Evolutionary conservation across 2,113 vertebrate genomes (phyloP).

Genomic region (Nothobranchius furzeri): DNA sequence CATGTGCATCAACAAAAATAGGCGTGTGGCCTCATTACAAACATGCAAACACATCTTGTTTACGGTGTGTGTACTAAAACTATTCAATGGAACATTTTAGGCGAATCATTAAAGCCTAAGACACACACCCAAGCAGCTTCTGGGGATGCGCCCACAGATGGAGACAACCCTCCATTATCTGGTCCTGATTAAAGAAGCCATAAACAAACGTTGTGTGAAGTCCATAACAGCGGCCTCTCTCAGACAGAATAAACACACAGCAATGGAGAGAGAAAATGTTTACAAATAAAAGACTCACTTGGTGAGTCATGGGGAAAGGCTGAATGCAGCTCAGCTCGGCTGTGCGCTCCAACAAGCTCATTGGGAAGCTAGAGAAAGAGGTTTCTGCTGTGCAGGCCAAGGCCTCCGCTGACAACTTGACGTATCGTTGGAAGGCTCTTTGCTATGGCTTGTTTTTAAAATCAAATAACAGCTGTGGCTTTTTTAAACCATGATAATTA

Average conservation of each 20-base stretch:
- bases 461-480: constrained; percentile 82
- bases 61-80: neutral
- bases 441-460: constrained; percentile 78
- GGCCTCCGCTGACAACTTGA: constrained; percentile 80
- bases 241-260: constrained; percentile 69
- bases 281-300: constrained; percentile 72
- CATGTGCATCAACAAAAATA: constrained; percentile 25
- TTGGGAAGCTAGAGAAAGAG: constrained; percentile 60
- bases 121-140: constrained; percentile 21
- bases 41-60: constrained; percentile 39
- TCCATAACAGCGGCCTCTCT: constrained; percentile 63
- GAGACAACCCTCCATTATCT: constrained; percentile 62
- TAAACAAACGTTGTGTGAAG: constrained; percentile 75
- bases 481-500: constrained; percentile 82
- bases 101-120: constrained; percentile 25
- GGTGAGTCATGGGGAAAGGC: constrained; percentile 69
- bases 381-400: constrained; percentile 74
- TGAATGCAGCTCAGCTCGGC: constrained; percentile 62
- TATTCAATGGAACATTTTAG: constrained; percentile 31
- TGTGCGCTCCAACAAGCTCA: constrained; percentile 66
- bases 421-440: constrained; percentile 73
- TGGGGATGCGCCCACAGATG: constrained; percentile 51
- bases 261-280: constrained; percentile 63
- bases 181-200: constrained; percentile 69
- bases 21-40: constrained; percentile 15